These are phyloP conservation scores for Acrobasis consociella DNA, from an alignment of 2,888 invertebrate genomes.

Conservation along the genomic window DNA sequence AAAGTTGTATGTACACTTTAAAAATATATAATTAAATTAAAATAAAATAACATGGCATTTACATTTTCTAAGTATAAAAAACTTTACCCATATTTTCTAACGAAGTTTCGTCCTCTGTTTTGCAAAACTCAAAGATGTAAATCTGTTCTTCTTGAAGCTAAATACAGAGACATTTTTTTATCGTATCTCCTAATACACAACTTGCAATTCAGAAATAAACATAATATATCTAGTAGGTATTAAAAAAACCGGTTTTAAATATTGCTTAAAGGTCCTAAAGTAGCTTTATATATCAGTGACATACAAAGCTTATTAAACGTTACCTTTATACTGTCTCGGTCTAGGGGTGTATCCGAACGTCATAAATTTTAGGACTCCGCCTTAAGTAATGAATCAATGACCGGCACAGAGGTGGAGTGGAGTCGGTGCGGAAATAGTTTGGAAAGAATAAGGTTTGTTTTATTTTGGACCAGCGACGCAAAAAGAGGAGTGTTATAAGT, in stretches of 20 bases:
- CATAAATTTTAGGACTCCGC: conserved; percentile 61
- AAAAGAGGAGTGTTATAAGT: too few species aligned
- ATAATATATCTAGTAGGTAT: conserved; percentile 38
- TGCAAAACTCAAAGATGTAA: too few species aligned
- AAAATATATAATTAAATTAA: too few species aligned
- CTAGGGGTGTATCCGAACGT: conserved; percentile 46
- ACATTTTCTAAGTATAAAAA: too few species aligned
- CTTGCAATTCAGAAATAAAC: conserved; percentile 21
- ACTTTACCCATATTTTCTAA: too few species aligned
- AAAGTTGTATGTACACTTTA: too few species aligned
- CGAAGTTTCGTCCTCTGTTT: too few species aligned
- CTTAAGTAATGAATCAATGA: conserved; percentile 53
- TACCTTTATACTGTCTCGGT: conserved; percentile 24
- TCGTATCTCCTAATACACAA: not conserved
- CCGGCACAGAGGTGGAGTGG: not conserved
- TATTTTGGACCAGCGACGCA: not conserved
- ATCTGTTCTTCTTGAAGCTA: too few species aligned
- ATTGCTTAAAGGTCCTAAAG: not conserved
- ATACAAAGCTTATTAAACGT: conserved; percentile 24
- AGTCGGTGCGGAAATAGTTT: not conserved
- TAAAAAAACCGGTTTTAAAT: conserved; percentile 38
- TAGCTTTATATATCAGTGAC: conserved; percentile 25
- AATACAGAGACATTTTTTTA: too few species aligned
- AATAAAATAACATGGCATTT: too few species aligned
- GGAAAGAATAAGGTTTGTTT: not conserved